Evolutionary conservation across 2,888 invertebrate species (phyloP).

Genomic region (Clistopyga incitator): DNA sequence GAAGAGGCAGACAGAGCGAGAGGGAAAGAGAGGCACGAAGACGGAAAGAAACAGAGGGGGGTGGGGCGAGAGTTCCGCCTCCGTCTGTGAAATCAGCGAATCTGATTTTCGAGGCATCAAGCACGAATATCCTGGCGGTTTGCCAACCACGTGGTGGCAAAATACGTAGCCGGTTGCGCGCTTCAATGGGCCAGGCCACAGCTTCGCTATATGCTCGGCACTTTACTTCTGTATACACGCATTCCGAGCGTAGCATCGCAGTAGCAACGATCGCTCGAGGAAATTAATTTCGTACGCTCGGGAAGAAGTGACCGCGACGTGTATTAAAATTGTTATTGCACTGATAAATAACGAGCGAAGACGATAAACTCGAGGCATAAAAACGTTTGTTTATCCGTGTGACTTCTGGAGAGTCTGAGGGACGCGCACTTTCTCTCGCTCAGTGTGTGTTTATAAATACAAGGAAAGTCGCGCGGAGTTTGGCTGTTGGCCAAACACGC

Average conservation of each 20-base stretch:
- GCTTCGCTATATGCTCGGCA: slow-evolving; percentile 1
- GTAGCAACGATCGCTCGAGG: slow-evolving; percentile 11
- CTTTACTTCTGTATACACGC: slow-evolving; percentile 18
- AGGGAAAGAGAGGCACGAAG: neutral
- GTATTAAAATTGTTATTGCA: neutral
- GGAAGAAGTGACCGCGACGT: neutral
- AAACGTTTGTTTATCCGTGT: slow-evolving; percentile 9
- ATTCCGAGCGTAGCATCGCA: slow-evolving; percentile 3
- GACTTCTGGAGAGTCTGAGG: neutral
- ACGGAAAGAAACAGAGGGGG: neutral
- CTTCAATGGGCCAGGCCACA: slow-evolving; percentile 59
- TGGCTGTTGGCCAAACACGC: slow-evolving; percentile 78
- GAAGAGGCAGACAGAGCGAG: slow-evolving; percentile 17
- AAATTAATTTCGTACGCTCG: slow-evolving; percentile 9
- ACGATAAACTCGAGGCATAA: neutral
- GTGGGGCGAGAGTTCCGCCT: slow-evolving; percentile 29
- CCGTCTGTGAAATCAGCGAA: slow-evolving; percentile 50
- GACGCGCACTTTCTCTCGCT: neutral
- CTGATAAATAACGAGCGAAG: slow-evolving; percentile 4
- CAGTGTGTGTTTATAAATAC: slow-evolving; percentile 13
- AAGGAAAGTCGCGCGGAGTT: slow-evolving; percentile 55
- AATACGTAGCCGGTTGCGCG: slow-evolving; percentile 58
- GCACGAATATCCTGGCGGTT: slow-evolving; percentile 70
- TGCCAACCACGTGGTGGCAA: slow-evolving; percentile 79
- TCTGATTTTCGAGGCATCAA: slow-evolving; percentile 60